Evolutionary conservation across 2,113 vertebrate species (phyloP).

Genomic region (Scalopus aquaticus): DNA sequence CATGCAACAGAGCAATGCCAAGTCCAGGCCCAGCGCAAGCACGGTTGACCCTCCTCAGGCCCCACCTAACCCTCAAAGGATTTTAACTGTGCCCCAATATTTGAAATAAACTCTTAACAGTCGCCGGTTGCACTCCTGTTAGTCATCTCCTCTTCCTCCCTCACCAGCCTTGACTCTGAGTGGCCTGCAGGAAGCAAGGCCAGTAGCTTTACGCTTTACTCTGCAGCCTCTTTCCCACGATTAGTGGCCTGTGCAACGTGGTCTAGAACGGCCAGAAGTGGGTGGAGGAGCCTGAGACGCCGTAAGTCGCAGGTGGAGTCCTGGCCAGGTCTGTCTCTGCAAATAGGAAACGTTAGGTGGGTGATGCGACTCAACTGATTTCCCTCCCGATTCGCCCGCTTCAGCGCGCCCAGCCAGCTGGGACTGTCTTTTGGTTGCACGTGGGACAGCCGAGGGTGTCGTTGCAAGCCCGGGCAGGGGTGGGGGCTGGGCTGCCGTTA

Average conservation of each 20-base stretch:
- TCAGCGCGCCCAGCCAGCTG: not conserved
- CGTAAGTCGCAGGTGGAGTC: too few species aligned
- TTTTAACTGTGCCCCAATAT: not conserved
- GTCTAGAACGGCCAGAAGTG: not conserved
- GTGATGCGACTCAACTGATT: too few species aligned
- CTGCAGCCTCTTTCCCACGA: not conserved
- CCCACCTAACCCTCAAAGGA: not conserved
- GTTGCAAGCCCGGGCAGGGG: not conserved
- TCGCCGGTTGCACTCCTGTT: not conserved
- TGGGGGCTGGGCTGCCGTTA: too few species aligned
- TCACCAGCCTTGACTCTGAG: not conserved
- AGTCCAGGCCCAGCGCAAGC: not conserved
- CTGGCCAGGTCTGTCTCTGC: too few species aligned
- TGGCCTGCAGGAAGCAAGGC: not conserved
- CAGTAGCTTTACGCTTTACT: too few species aligned
- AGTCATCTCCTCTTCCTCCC: not conserved
- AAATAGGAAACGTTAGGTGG: too few species aligned
- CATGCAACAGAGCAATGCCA: not conserved
- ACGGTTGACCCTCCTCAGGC: accelerated
- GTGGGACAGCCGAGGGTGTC: not conserved
- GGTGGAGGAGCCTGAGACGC: too few species aligned
- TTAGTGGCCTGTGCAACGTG: accelerated
- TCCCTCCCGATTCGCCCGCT: not conserved
- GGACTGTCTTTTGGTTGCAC: not conserved
- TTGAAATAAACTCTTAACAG: not conserved